A percentile compares a stretch with the other conserved stretches of the same genome.
Conservation (phyloP, 1,140 invertebrate species). For the Chironomus tepperi region DNA sequence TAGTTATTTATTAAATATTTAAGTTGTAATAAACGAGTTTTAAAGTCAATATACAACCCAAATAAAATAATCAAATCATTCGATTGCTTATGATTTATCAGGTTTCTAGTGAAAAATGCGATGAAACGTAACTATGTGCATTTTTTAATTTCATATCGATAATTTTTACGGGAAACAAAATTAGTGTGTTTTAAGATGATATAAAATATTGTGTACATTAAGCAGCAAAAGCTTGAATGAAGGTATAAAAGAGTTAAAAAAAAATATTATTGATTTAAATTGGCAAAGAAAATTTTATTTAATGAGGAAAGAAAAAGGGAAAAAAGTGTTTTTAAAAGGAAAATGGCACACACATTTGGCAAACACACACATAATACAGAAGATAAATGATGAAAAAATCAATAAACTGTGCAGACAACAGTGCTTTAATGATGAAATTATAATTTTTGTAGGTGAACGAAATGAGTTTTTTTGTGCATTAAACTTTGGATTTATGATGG, state of each 20-base stretch:
- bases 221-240: neutral
- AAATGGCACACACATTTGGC: constrained; percentile 17
- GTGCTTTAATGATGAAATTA: constrained; percentile 14
- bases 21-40: neutral
- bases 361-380: neutral
- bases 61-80: neutral
- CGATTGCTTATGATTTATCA: constrained; percentile 19
- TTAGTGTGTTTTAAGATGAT: neutral
- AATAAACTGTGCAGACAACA: constrained; percentile 17
- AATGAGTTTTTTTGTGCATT: neutral
- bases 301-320: neutral
- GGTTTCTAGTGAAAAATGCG: neutral
- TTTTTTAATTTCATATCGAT: neutral
- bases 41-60: neutral
- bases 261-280: neutral
- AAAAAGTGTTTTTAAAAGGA: neutral
- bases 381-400: constrained; percentile 21
- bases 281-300: neutral
- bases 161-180: neutral
- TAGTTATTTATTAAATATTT: neutral
- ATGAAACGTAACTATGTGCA: neutral
- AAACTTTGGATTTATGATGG: too few relatives aligned
- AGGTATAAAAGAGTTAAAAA: neutral
- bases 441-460: neutral
- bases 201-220: neutral